Base-by-base conservation (phyloP, 2,113 vertebrate species). In the Pygoscelis antarcticus region DNA sequence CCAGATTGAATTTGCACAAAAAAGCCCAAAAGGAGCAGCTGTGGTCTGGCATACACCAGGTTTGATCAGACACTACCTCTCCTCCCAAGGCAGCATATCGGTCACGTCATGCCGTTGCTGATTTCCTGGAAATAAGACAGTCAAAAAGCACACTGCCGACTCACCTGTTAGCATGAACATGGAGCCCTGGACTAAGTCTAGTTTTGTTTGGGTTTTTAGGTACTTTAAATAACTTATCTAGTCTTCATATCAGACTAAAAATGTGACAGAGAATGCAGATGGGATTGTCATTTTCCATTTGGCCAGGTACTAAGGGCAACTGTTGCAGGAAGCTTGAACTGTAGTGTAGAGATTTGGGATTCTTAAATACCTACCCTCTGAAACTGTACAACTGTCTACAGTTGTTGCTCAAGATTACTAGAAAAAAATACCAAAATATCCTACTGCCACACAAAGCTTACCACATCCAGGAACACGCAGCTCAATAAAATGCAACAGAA, bases 21-120 rank as follows among this genome's bases (percentile, higher is more conserved):
- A 62, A 79, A 69, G 13, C 29, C 61, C 30, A 11, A 69, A 72
- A 88, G 26, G 10, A 72, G 34, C 38, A 93, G 71, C 71, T 86
- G 75, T 29, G 49, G 44, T 30, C 3, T 18, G 30, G 58, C 44
- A 83, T 13, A 44, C 0, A 0, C 25, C 22, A 1, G 1, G 22
- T 58, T 42, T 83, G 79, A 74, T 49, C 55, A 82, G 58, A 64
- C 42, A 23, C 64, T 10, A 7, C 34, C 34, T 82, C 44, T 85
- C 57, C 78, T 91, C 40, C 55, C 34, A 52, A 74, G 64, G 49
- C 86, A 93, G 23, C 0, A 0, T 11, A 30, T 19, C 2, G 0
- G 27, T 29, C 22, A 8, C 2, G 9, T 27, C 10, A 1, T 15
- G 34, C 29, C 12, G 7, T 40, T 40, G n/a, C 52, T 26, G 6